A percentile compares a stretch with the other conserved stretches of the same genome.
phyloP scores from a whole-genome alignment of 2,113 vertebrate species.

The Pseudolaguvia tuberculata region DNA sequence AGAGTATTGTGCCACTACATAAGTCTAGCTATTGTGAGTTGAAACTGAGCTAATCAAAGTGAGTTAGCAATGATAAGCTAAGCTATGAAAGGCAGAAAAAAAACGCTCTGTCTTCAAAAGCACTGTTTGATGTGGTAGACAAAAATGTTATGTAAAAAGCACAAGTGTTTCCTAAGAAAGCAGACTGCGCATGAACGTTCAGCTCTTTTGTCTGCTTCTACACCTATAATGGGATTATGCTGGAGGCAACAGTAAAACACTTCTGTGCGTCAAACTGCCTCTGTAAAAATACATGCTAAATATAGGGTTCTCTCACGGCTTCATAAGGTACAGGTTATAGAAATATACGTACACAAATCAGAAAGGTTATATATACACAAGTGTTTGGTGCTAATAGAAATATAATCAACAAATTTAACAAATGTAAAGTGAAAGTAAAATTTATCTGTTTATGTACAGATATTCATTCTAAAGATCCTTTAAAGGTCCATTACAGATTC shows the following conservation, averaged over 20 bases:
- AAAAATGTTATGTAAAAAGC: conserved; percentile 70
- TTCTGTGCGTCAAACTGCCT: not conserved
- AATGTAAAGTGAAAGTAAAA: not conserved
- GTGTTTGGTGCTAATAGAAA: not conserved
- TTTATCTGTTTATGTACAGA: not conserved
- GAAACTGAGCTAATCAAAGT: conserved; percentile 67
- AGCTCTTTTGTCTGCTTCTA: conserved; percentile 64
- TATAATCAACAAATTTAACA: not conserved
- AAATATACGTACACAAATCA: not conserved
- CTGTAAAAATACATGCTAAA: not conserved
- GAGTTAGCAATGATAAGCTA: conserved; percentile 69
- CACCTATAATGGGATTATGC: conserved; percentile 64
- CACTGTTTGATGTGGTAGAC: conserved; percentile 65
- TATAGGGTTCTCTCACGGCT: not conserved
- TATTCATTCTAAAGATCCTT: not conserved
- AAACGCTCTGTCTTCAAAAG: conserved; percentile 60
- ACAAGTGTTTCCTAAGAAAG: conserved; percentile 66
- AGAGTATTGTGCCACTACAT: conserved; percentile 58
- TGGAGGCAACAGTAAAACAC: conserved; percentile 27
- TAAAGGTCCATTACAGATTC: not conserved
- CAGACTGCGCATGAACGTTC: conserved; percentile 61
- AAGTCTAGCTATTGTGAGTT: conserved; percentile 67
- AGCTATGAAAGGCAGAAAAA: conserved; percentile 66
- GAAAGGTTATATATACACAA: not conserved
- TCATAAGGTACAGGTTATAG: not conserved